Evolutionary conservation across 2,888 invertebrate species (phyloP), one percentile per base, ranked within the genome.

Genomic region (Acanthacorydalis orientalis): DNA sequence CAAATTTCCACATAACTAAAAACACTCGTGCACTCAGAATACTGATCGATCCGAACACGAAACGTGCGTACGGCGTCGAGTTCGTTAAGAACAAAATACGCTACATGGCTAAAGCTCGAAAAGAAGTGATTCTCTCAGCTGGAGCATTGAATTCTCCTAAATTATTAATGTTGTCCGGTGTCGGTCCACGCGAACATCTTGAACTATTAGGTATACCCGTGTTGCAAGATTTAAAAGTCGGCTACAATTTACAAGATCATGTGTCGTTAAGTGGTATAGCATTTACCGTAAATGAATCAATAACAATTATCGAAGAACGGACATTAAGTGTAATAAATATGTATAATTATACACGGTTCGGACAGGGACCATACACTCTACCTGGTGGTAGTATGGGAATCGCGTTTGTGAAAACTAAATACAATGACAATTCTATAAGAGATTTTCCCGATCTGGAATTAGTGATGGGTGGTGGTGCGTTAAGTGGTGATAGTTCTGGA

Each of bases 141-240:
- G 91, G 92, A 3, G 68, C 83, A 0, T 78, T 92, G 32, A 87
- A 85, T 53, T 84, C 87, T 2, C 88, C 92, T 0, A 90, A 91
- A 59, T 62, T 92, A 4, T 63, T 92, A 43, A 83, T 90, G 85
- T 62, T 90, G 10, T 89, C 89, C 0, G 91, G 91, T 10, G 68
- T 90, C 31, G 86, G 86, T 0, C 84, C 85, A 0, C 64, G 60
- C 31, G 67, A 74, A 1, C 77, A 83, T 57, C 64, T 86, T 6
- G 56, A 63, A 15, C 64, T 73, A 34, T 57, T 77, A 7, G 70
- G 71, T 3, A 82, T 89, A 46, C 61, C 70, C 0, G 72, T 80
- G 1, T 57, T 84, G 34, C 70, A 75, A 51, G 74, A 88, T 59
- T 68, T 84, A 1, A 79, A 77, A 2, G 88, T 89, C 0, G 89